Conservation (phyloP, 1,140 invertebrate genomes). For the Diachasmimorpha longicaudata region DNA sequence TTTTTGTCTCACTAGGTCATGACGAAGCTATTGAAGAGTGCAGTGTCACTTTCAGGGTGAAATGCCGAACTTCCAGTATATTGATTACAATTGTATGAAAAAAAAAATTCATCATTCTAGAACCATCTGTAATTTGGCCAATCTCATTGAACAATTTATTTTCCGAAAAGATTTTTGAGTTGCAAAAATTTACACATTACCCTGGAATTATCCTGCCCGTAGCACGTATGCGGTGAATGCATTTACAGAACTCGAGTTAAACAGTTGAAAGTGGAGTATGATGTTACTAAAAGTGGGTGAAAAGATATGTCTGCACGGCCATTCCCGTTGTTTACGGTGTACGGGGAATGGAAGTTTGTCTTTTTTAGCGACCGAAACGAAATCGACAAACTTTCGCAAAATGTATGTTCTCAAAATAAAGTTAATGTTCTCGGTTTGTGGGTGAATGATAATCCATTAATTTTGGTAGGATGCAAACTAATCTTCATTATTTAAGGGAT, state of each 20-base stretch:
- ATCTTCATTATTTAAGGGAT: not conserved
- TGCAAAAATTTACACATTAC: not conserved
- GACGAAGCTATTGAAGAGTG: slow-evolving; percentile 19
- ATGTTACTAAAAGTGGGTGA: slow-evolving; percentile 24
- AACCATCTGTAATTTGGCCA: slow-evolving; percentile 15
- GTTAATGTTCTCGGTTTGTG: slow-evolving; percentile 48
- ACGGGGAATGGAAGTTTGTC: slow-evolving; percentile 32
- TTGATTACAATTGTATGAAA: no score
- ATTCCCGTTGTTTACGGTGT: slow-evolving; percentile 57
- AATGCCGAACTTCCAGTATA: slow-evolving; percentile 20
- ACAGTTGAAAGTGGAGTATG: not conserved
- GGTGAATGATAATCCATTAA: slow-evolving; percentile 30
- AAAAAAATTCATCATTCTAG: no score
- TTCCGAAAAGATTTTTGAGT: not conserved
- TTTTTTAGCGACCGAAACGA: slow-evolving; percentile 52
- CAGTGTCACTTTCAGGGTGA: slow-evolving; percentile 11
- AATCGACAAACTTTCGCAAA: slow-evolving; percentile 48
- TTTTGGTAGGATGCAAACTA: not conserved
- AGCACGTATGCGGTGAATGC: slow-evolving; percentile 13
- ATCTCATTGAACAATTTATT: not conserved
- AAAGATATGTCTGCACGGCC: slow-evolving; percentile 22
- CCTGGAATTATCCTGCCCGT: not conserved
- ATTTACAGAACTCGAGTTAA: not conserved
- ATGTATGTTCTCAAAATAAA: slow-evolving; percentile 49
- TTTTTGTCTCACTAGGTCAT: slow-evolving; percentile 3